These are phyloP conservation scores for Eupeodes corollae DNA, from an alignment of 1,140 invertebrate species.

Conservation along the genomic window DNA sequence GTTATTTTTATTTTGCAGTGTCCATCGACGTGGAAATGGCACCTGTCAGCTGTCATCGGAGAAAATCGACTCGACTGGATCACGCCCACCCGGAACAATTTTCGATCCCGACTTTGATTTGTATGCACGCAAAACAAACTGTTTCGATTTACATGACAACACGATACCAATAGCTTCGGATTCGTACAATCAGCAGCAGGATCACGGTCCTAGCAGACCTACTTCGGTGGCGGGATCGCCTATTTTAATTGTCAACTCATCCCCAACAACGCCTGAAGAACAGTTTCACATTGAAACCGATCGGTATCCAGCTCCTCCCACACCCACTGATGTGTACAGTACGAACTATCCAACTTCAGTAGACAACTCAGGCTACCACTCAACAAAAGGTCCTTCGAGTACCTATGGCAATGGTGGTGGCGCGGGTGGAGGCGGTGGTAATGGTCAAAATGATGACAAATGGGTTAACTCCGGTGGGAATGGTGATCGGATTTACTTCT, in stretches of 20 bases:
- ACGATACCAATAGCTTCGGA: constrained; percentile 16
- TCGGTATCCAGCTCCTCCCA: background rate
- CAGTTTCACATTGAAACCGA: constrained; percentile 8
- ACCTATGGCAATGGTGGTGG: constrained; percentile 11
- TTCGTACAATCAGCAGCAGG: background rate
- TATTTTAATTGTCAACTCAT: constrained; percentile 26
- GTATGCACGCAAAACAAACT: constrained; percentile 45
- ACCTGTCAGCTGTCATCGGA: constrained; percentile 44
- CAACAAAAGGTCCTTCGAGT: constrained; percentile 3
- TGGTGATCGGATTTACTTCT: constrained; percentile 32
- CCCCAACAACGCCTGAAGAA: constrained; percentile 18
- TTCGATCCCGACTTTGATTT: constrained; percentile 50
- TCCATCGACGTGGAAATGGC: constrained; percentile 48
- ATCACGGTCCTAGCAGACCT: constrained; percentile 26
- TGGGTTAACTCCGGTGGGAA: constrained; percentile 5
- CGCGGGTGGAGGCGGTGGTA: background rate
- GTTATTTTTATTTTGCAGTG: constrained; percentile 37
- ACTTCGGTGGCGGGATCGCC: constrained; percentile 24
- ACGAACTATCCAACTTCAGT: too few species aligned
- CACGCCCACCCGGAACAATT: constrained; percentile 37
- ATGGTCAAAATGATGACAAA: background rate
- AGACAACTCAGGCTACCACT: too few species aligned
- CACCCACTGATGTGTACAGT: too few species aligned
- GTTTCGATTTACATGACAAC: constrained; percentile 34
- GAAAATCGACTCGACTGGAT: constrained; percentile 33